Conservation (phyloP, 2,113 vertebrate genomes). For the Petaurus breviceps region DNA sequence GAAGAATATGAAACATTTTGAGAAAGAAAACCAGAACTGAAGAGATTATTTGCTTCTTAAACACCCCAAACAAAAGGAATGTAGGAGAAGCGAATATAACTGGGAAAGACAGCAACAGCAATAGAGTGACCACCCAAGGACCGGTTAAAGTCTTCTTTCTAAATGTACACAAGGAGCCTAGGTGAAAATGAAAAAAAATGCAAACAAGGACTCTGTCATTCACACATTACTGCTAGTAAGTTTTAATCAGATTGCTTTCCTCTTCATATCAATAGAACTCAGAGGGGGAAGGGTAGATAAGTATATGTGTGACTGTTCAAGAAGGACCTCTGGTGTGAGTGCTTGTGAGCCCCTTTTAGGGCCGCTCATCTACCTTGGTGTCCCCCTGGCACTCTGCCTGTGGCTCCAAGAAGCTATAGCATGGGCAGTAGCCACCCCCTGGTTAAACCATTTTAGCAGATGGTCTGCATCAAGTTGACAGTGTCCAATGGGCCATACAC, state of each 20-base stretch:
- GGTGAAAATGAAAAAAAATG: not conserved
- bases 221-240: not conserved
- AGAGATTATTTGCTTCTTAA: not conserved
- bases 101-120: not conserved
- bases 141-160: not conserved
- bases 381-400: too few species aligned
- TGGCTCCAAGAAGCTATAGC: too few species aligned
- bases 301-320: too few species aligned
- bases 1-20: not conserved
- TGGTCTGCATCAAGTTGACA: too few species aligned
- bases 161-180: not conserved
- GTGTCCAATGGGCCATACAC: too few species aligned
- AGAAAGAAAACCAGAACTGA: not conserved
- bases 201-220: not conserved
- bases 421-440: too few species aligned
- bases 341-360: too few species aligned
- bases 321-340: too few species aligned
- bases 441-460: too few species aligned
- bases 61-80: not conserved
- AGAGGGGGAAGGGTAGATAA: too few species aligned
- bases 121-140: not conserved
- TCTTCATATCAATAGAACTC: not conserved
- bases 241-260: not conserved
- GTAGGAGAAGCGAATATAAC: not conserved
- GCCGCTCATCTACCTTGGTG: too few species aligned